Evolutionary conservation across 2,888 invertebrate species (phyloP), one percentile per base, ranked within the genome.

Genomic region (Hesperia comma): DNA sequence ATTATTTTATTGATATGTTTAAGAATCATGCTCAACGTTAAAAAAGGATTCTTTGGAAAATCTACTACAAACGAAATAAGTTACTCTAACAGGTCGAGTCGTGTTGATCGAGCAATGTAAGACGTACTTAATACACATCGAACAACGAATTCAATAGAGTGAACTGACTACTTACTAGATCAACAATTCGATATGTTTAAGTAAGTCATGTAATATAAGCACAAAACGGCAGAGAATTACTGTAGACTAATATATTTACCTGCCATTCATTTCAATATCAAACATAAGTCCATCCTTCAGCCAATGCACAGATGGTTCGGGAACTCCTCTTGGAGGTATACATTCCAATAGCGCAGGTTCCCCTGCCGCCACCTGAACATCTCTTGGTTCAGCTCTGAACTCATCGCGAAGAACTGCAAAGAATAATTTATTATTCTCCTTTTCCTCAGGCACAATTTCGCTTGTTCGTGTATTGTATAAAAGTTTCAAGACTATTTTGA

Each of bases 241-340:
- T n/a, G 37, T 12, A 12, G 37, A 2, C 37, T 17, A 2, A 43
- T 54, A 2, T 54, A 60, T 78, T 82, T 86, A 95, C 95, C 95
- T 94, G 84, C 94, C 95, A 79, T 94, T 94, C 55, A 93, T 90
- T 84, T 95, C 95, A 69, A 94, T 87, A 74, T 95, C 95, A 76
- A 94, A 93, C 55, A 85, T 79, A 74, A 94, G 93, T 56, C 94
- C 95, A 80, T 95, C 94, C 91, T 97, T 98, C 80, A 96, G 95
- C 99, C 99, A 99, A 78, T 96, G 94, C 63, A 99, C 95, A 51
- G 95, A 95, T 26, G 99, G 99, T 83, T 99, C 98, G 1, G 99
- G 99, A 87, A 98, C 96, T 63, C 99, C 99, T 85, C 96, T 95
- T 33, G 99, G 99, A 72, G 99, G 97, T 70, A 96, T 95, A 92